Evolutionary conservation across 30 jellyfish, hydroid and myxozoan genomes (phyloP), one percentile per base, ranked within the genome.

Genomic region (Aurelia sp.): DNA sequence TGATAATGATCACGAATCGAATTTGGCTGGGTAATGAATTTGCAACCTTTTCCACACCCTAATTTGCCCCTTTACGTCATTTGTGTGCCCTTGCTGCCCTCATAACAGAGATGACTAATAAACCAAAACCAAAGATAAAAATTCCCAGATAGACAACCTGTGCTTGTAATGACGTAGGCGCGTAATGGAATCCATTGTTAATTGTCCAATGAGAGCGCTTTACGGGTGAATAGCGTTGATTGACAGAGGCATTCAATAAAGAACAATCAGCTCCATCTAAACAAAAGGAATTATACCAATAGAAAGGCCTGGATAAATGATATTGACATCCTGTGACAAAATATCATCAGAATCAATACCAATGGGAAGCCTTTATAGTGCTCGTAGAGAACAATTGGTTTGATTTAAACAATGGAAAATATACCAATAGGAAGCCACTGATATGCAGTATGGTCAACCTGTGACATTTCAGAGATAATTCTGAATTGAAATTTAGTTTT

Each of bases 201-300:
- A 73, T 27, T 60, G 75, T 18, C 87, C 82, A 84, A 84, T 72
- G 44, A 52, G 80, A 55, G 53, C 27, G 57, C 58, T 60, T 80
- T 73, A 84, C 67, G 76, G 72, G 65, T 55, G 76, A 73, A 44
- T 84, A 83, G 93, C 93, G 93, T 88, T 88, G 96, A 88, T 78
- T 88, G 96, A 88, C 96, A 88, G 84, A 30, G 76, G 82, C 86
- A 71, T 67, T 88, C 71, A 59, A 13, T 44, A 44, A 8, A 44
- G 55, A 44, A 44, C 55, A 44, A 44, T 44, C 55, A 44, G 55
- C 9, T 44, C 55, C 15, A 44, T 8, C 15, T 44, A 44, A 44
- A 44, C 15, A 44, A 44, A 4, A 5, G 55, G 55, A 44, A 9
- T 9, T 2, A 44, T 9, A 44, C 55, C 55, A 44, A 44, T 44